These are phyloP conservation scores for Protonibea diacanthus DNA, from an alignment of 2,797 vertebrate genomes.

Conservation along the genomic window DNA sequence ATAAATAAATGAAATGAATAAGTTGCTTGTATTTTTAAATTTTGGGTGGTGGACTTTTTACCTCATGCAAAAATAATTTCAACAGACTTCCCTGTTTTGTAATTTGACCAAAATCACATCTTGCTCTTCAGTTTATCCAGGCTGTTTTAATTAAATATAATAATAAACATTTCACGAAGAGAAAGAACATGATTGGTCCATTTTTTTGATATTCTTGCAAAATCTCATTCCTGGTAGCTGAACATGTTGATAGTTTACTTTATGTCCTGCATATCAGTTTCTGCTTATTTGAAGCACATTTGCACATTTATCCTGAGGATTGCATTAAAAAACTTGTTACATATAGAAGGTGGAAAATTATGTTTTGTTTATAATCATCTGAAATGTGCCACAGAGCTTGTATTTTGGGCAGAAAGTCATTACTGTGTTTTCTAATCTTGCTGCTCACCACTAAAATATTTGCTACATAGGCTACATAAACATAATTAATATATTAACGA, in stretches of 20 bases:
- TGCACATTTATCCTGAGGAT: not conserved
- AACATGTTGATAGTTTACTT: not conserved
- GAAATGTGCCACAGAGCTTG: not conserved
- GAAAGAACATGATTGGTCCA: not conserved
- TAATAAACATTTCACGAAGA: not conserved
- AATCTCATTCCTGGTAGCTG: not conserved
- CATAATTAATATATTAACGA: not conserved
- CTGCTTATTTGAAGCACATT: not conserved
- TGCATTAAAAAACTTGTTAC: not conserved
- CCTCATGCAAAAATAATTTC: not conserved
- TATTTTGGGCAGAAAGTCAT: not conserved
- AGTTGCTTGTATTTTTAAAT: not conserved
- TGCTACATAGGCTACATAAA: not conserved
- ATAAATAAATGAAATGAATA: not conserved
- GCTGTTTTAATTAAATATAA: not conserved
- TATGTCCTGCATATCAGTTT: not conserved
- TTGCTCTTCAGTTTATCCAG: not conserved
- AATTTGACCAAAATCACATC: not conserved
- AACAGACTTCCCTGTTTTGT: not conserved
- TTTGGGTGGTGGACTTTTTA: not conserved
- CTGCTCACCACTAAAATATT: not conserved
- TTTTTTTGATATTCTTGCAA: not conserved
- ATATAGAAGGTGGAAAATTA: not conserved
- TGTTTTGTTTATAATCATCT: not conserved
- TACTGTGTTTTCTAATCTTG: not conserved